Evolutionary conservation across 2,113 vertebrate species (phyloP), one percentile per base, ranked within the genome.

Genomic region (Natator depressus): DNA sequence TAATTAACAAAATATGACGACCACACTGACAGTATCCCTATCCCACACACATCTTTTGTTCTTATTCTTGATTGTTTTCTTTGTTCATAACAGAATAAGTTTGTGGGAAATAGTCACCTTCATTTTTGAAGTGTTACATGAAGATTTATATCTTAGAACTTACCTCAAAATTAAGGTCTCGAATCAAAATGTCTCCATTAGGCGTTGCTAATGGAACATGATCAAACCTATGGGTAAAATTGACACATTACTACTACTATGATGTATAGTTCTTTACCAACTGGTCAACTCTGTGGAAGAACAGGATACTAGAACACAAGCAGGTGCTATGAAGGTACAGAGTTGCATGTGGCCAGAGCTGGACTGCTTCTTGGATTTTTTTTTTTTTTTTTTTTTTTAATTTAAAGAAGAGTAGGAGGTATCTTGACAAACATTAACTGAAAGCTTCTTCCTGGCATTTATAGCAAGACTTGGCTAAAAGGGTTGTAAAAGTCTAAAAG

Each of bases 111-210:
- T 31, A 14, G 55, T 3, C 5, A 50, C 6, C 10, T 46, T 69
- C 14, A 50, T 25, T 35, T n/a, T 85, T 42, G 46, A 85, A 88
- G 24, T 55, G 76, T 59, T 27, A 13, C 4, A 75, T 5, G 3
- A 69, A 84, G 90, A 16, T 9, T 8, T 46, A 4, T 38, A 91
- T 59, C 1, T 5, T 47, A 93, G 88, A 94, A 76, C 96, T 96
- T 98, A 99, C 99, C 98, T 99, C 99, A 98, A 99, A 99, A 65
- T 98, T 98, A 80, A 99, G 99, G 87, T 99, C 99, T 97, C 89
- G 97, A 96, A 99, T 99, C 93, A 99, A 98, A 88, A 99, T n/a
- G 95, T 99, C 99, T 95, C 99, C 99, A 96, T 99, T 99, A 94
- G 99, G 99, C 31, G 99, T 99, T 87, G 99, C 99, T 82, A 99